These are phyloP conservation scores for Cephus spinipes DNA, from an alignment of 2,888 invertebrate genomes.

Conservation along the genomic window DNA sequence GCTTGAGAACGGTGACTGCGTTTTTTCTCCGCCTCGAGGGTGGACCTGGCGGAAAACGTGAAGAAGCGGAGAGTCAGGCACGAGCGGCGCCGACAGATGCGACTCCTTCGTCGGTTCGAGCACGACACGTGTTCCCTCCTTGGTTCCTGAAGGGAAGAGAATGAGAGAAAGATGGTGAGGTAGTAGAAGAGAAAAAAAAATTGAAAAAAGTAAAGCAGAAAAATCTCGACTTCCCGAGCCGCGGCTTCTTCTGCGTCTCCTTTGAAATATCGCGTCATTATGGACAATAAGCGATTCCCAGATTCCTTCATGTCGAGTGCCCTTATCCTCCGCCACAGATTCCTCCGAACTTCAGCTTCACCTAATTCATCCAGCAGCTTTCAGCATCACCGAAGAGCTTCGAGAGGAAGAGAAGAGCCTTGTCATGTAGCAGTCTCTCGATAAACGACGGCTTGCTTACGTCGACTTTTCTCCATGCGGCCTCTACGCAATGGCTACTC, in stretches of 20 bases:
- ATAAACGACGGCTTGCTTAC: slow-evolving; percentile 3
- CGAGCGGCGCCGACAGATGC: slow-evolving; percentile 9
- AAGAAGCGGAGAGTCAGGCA: background rate
- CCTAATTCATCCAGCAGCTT: background rate
- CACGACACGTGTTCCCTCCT: slow-evolving; percentile 2
- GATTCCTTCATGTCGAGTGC: background rate
- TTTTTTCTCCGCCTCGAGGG: background rate
- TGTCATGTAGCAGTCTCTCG: background rate
- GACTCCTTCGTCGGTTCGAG: background rate
- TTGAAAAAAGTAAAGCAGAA: background rate
- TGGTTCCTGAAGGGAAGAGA: background rate
- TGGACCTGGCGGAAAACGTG: background rate
- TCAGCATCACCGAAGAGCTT: background rate
- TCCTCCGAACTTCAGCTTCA: background rate
- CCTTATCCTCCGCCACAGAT: background rate
- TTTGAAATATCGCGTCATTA: slow-evolving; percentile 8
- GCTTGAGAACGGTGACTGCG: background rate
- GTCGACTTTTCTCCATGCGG: background rate
- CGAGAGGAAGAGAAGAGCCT: background rate
- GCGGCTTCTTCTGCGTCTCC: background rate
- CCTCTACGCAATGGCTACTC: background rate
- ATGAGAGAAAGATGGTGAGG: background rate
- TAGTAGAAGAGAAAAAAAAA: background rate
- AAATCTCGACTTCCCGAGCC: background rate
- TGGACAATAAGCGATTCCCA: slow-evolving; percentile 3